These are phyloP conservation scores for Centruroides sculpturatus DNA, from an alignment of 1,140 invertebrate genomes.

Conservation along the genomic window DNA sequence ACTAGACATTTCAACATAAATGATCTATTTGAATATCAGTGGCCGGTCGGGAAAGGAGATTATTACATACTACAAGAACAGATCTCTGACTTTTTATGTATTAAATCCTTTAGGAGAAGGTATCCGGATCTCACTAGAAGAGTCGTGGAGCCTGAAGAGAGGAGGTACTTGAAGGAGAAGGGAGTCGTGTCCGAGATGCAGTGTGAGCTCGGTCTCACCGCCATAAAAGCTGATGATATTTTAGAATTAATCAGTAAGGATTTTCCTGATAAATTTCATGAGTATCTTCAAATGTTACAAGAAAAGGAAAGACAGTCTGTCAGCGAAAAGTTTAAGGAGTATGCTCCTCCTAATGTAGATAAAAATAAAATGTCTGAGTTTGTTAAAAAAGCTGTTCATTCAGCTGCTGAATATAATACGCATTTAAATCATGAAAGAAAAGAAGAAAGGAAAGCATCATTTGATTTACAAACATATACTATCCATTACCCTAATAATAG, in stretches of 20 bases:
- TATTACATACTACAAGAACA: conserved; percentile 81
- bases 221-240: conserved; percentile 71
- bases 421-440: conserved; percentile 59
- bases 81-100: conserved; percentile 75
- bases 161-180: conserved; percentile 68
- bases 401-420: conserved; percentile 74
- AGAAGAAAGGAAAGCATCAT: conserved; percentile 43
- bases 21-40: conserved; percentile 84
- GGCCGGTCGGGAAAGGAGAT: conserved; percentile 55
- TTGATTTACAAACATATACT: conserved; percentile 38
- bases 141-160: conserved; percentile 72
- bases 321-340: conserved; percentile 48
- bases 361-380: conserved; percentile 43
- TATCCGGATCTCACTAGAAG: conserved; percentile 78
- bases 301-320: conserved; percentile 60
- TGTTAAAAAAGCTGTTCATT: conserved; percentile 68
- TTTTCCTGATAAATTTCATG: conserved; percentile 88
- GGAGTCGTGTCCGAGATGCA: conserved; percentile 77
- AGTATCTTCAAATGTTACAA: conserved; percentile 67
- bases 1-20: conserved; percentile 29
- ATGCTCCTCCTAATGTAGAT: conserved; percentile 24
- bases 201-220: conserved; percentile 86
- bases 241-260: conserved; percentile 87
- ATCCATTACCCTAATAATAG: conserved; percentile 47
- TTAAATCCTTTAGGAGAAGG: conserved; percentile 89